A percentile compares a stretch with the other conserved stretches of the same genome.
These are phyloP conservation scores for Nipponia nippon DNA, from an alignment of 2,113 vertebrate genomes.

Conservation along the genomic window DNA sequence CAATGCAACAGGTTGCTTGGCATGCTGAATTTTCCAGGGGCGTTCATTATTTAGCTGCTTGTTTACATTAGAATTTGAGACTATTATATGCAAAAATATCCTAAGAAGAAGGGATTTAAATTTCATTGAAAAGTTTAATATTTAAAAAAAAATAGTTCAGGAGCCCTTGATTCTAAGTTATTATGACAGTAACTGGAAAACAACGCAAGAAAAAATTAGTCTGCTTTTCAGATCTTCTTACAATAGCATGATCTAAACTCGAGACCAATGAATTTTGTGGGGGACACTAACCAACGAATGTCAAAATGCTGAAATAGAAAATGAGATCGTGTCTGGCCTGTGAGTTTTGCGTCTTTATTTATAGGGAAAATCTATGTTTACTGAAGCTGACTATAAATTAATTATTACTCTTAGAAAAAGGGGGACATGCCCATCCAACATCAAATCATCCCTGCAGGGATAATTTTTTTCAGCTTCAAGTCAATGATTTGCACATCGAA, in stretches of 20 bases:
- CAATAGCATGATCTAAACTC: background rate
- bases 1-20: background rate
- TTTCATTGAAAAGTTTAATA: background rate
- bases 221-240: background rate
- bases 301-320: background rate
- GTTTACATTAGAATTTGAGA: background rate
- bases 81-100: background rate
- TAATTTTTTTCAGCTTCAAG: background rate
- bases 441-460: background rate
- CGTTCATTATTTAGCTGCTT: background rate
- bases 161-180: background rate
- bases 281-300: background rate
- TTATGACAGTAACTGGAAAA: background rate
- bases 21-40: background rate
- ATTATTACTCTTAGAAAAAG: background rate
- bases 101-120: background rate
- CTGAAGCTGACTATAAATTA: background rate
- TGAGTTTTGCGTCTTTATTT: background rate
- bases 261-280: background rate
- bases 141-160: background rate
- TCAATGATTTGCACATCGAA: background rate
- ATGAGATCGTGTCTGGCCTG: background rate
- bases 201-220: background rate
- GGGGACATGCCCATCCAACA: background rate
- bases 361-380: background rate